Evolutionary conservation across 1,140 invertebrate species (phyloP).

Genomic region (Bathynomus jamesi): DNA sequence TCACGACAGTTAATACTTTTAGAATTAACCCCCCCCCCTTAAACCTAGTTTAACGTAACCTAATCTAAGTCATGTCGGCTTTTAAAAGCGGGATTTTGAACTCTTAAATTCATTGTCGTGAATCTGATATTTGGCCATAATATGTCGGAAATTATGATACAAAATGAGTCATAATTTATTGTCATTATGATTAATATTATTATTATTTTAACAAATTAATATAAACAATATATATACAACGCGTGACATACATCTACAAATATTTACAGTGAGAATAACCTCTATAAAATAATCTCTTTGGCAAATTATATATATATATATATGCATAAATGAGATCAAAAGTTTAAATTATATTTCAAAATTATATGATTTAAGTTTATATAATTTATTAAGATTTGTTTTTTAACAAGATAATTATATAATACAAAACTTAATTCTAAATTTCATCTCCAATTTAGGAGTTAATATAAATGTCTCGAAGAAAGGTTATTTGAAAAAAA

Average conservation of each 20-base stretch:
- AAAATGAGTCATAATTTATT: not conserved
- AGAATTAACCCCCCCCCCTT: not conserved
- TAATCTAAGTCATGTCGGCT: not conserved
- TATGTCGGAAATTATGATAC: not conserved
- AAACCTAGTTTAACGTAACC: not conserved
- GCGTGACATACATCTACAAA: not conserved
- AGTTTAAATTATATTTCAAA: not conserved
- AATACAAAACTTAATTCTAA: no score
- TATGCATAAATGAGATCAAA: not conserved
- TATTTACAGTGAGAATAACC: no score
- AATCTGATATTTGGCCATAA: not conserved
- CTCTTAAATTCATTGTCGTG: not conserved
- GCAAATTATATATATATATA: not conserved
- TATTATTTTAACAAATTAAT: not conserved
- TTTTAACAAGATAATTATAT: no score
- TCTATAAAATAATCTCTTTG: no score
- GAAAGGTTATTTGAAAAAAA: no score
- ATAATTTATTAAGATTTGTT: not conserved
- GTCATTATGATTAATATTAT: not conserved
- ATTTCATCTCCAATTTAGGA: no score
- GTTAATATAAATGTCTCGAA: no score
- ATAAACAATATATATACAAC: not conserved
- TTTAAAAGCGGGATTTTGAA: no score
- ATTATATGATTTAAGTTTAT: not conserved
- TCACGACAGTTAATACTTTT: no score